Evolutionary conservation across 2,797 vertebrate species (phyloP).

Genomic region (Lacerta bilineata): DNA sequence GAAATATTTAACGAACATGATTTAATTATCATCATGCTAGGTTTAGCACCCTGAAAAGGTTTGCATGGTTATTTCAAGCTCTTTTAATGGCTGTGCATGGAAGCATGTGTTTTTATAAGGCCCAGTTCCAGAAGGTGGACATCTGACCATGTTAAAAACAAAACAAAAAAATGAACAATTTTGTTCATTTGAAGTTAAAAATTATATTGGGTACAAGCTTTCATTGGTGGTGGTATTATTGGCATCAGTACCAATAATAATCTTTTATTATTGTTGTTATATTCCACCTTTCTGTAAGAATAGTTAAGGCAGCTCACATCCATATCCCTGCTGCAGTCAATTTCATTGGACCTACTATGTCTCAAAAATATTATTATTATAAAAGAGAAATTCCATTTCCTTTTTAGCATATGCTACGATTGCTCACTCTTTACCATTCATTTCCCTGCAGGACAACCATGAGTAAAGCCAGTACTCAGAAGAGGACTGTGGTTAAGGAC

Average conservation of each 20-base stretch:
- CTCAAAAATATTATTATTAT: not conserved
- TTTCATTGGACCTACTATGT: not conserved
- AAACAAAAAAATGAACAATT: not conserved
- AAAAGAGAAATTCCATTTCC: not conserved
- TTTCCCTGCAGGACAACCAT: conserved; percentile 87
- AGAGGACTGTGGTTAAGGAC: conserved; percentile 95
- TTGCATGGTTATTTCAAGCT: not conserved
- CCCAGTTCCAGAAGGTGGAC: too few relatives aligned
- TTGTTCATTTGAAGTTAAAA: not conserved
- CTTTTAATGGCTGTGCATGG: not conserved
- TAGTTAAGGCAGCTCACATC: not conserved
- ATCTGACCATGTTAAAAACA: not conserved
- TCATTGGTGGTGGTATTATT: not conserved
- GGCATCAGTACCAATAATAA: not conserved
- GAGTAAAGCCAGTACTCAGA: conserved; percentile 90
- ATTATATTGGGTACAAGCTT: not conserved
- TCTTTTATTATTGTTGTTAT: not conserved
- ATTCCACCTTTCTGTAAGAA: not conserved
- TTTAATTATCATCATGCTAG: not conserved
- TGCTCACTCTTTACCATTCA: conserved; percentile 2
- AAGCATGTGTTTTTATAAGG: not conserved
- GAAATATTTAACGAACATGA: not conserved
- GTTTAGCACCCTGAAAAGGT: not conserved
- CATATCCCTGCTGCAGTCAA: not conserved
- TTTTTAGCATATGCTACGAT: not conserved